Evolutionary conservation across 2,888 invertebrate species (phyloP).

Genomic region (Cephus pulcher): DNA sequence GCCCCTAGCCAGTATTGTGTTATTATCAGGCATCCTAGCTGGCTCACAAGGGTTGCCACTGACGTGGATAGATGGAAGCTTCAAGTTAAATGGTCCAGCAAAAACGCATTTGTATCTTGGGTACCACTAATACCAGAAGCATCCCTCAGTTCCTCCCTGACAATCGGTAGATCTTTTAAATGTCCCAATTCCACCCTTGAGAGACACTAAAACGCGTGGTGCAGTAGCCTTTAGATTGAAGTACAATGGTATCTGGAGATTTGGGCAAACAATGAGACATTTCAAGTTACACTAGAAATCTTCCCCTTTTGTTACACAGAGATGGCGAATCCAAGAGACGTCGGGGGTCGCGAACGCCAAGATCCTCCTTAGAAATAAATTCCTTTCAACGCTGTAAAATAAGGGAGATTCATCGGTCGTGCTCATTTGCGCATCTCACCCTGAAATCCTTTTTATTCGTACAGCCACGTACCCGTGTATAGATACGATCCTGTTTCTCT

Average conservation of each 20-base stretch:
- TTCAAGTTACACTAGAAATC: background rate
- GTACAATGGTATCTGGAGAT: background rate
- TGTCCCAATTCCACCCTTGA: background rate
- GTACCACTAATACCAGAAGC: background rate
- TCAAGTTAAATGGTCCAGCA: constrained; percentile 11
- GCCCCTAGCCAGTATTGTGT: background rate
- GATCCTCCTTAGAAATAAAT: background rate
- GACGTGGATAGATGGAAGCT: constrained; percentile 11
- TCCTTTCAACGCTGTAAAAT: background rate
- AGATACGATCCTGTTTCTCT: background rate
- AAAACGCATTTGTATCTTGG: constrained; percentile 6
- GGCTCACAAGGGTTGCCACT: background rate
- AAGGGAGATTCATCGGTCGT: background rate
- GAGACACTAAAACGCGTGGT: background rate
- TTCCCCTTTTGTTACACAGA: background rate
- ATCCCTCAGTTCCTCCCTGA: background rate
- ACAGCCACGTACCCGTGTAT: background rate
- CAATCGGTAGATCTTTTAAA: background rate
- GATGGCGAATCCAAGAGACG: background rate
- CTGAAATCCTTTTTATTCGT: background rate
- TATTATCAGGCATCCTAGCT: constrained; percentile 6
- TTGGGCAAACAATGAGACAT: background rate
- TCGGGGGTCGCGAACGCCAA: background rate
- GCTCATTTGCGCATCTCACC: background rate
- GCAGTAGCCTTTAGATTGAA: background rate